Conservation (phyloP, 2,888 invertebrate species). For the Escarpia spicata region DNA sequence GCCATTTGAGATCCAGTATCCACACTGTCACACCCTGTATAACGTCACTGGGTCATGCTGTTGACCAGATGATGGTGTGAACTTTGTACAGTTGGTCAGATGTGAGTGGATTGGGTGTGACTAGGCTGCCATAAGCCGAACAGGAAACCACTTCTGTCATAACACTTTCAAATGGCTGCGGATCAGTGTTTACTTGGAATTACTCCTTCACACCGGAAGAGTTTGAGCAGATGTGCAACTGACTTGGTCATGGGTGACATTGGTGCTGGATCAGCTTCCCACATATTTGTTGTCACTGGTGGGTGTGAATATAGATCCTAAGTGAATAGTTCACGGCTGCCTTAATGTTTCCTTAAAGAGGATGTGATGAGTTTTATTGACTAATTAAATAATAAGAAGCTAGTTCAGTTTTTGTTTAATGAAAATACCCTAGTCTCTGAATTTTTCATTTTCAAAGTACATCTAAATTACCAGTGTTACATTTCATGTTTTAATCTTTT, state of each 20-base stretch:
- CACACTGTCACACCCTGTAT: background rate
- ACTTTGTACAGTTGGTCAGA: conserved; percentile 12
- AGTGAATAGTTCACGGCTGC: too few relatives aligned
- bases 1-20: background rate
- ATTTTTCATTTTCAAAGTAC: too few relatives aligned
- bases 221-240: background rate
- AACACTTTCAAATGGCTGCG: background rate
- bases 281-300: background rate
- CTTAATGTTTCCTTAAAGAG: too few relatives aligned
- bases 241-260: background rate
- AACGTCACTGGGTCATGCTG: background rate
- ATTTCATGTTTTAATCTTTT: too few relatives aligned
- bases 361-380: too few relatives aligned
- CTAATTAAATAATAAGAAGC: too few relatives aligned
- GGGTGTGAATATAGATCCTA: too few relatives aligned
- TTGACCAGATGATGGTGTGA: background rate
- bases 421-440: too few relatives aligned
- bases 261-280: background rate
- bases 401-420: too few relatives aligned
- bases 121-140: background rate
- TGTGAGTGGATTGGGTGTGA: background rate
- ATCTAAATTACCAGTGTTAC: too few relatives aligned
- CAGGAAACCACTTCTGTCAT: background rate
- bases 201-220: background rate
- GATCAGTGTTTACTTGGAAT: background rate